These are phyloP conservation scores for Habrosyne pyritoides DNA, from an alignment of 2,888 invertebrate species.

Conservation along the genomic window DNA sequence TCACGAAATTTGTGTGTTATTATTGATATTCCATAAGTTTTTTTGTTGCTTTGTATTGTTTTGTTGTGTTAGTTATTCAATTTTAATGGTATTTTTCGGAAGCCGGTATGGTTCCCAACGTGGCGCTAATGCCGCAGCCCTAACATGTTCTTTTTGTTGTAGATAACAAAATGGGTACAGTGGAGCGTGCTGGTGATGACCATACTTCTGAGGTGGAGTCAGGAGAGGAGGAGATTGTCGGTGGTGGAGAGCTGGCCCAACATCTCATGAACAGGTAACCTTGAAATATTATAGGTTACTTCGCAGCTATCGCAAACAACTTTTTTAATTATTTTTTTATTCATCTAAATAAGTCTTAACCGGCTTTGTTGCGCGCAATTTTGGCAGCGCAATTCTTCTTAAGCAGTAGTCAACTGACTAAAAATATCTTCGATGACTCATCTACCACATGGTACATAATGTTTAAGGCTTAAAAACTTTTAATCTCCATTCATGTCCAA, in stretches of 20 bases:
- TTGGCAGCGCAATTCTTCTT: background rate
- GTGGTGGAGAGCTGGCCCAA: conserved; percentile 77
- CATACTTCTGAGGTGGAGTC: conserved; percentile 86
- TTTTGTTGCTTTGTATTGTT: conserved; percentile 19
- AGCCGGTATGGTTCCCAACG: conserved; percentile 67
- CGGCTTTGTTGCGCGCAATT: background rate
- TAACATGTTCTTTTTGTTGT: conserved; percentile 54
- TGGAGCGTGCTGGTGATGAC: conserved; percentile 86
- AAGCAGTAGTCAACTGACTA: background rate
- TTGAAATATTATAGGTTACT: conserved; percentile 14
- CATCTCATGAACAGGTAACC: conserved; percentile 73
- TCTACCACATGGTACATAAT: background rate
- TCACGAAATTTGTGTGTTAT: conserved; percentile 27
- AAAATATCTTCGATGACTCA: background rate
- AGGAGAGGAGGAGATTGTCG: conserved; percentile 84
- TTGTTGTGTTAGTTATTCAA: conserved; percentile 19
- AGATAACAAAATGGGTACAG: conserved; percentile 84
- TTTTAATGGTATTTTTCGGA: conserved; percentile 29
- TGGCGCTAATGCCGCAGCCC: conserved; percentile 58
- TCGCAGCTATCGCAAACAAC: background rate
- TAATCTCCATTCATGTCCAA: too few species aligned
- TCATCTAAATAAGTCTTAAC: background rate
- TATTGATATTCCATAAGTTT: conserved; percentile 21
- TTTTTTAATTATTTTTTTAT: too few species aligned
- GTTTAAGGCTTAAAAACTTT: too few species aligned